Conservation (phyloP, 2,113 vertebrate species). For the Fulica atra region DNA sequence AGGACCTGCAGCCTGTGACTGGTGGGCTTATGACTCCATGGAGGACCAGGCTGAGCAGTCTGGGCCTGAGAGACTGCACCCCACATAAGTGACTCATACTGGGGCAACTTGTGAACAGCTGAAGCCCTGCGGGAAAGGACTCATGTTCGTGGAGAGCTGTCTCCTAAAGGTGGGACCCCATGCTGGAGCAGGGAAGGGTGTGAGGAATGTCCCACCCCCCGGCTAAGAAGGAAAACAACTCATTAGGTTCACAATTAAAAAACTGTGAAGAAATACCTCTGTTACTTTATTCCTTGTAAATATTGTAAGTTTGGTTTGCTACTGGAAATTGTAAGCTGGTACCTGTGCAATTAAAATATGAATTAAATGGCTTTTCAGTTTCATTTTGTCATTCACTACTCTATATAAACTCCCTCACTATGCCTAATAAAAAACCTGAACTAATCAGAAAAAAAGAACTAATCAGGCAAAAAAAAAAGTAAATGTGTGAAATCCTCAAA, state of each 20-base stretch:
- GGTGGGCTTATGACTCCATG: no score
- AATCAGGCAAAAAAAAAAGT: not conserved
- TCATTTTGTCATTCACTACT: not conserved
- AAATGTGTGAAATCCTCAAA: not conserved
- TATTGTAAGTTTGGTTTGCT: not conserved
- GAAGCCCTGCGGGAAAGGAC: no score
- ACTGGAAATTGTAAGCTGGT: not conserved
- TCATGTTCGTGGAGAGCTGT: no score
- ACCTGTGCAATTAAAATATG: not conserved
- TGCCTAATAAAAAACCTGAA: not conserved
- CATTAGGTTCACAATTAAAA: not conserved
- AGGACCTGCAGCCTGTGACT: no score
- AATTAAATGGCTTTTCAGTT: not conserved
- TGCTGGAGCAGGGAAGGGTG: no score
- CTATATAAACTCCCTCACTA: not conserved
- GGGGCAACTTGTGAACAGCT: no score
- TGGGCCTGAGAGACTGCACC: no score
- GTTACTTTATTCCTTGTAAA: constrained; percentile 3
- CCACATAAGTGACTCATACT: no score
- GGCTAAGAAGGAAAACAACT: no score
- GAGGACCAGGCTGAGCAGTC: no score
- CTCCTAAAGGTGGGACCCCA: no score
- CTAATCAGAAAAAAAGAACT: not conserved
- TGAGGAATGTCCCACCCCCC: no score
- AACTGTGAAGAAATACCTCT: not conserved